Evolutionary conservation across 2,113 vertebrate species (phyloP), one percentile per base, ranked within the genome.

Genomic region (Nesospiza acunhae): DNA sequence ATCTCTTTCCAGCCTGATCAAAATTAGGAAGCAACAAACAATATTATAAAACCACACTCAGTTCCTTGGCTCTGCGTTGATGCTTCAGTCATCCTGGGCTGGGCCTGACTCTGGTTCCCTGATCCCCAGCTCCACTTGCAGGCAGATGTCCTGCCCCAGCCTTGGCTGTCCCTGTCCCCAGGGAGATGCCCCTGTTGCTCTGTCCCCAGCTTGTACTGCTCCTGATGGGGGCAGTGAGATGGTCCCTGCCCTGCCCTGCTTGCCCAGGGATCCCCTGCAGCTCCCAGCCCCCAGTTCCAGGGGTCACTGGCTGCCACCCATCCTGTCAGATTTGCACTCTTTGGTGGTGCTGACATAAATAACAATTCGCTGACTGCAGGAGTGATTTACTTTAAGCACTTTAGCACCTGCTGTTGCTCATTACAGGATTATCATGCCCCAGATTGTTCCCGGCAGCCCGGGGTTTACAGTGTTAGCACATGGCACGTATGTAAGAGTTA

Each of bases 341-440:
- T 53, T 80, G 96, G 64, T 93, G 93, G 83, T 39, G 22, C 41
- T 73, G 90, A 97, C 95, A 91, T 63, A 96, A 97, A 95, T 94
- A 98, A 97, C 95, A 94, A 69, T 93, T 94, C 1, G 10, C 93
- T 96, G 93, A 97, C 95, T 89, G 93, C 59, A 81, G 87, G 90
- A 84, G 93, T 91, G 94, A 93, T 97, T 97, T 96, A 80, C 96
- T 96, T 94, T 97, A 98, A 98, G 97, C 88, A 97, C 96, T 96
- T 97, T 16, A 95, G 96, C 96, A 98, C 97, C 97, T 98, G 98
- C 97, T 97, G 97, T 97, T 97, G 79, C 96, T 98, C 95, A 95
- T 98, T 97, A 98, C 33, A 41, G 96, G 96, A 92, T 97, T 97
- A 97, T 80, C 84, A 59, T 83, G 95, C 87, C 84, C 75, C 94